phyloP scores from a whole-genome alignment of 2,797 vertebrate species.

The Anniella stebbinsi region DNA sequence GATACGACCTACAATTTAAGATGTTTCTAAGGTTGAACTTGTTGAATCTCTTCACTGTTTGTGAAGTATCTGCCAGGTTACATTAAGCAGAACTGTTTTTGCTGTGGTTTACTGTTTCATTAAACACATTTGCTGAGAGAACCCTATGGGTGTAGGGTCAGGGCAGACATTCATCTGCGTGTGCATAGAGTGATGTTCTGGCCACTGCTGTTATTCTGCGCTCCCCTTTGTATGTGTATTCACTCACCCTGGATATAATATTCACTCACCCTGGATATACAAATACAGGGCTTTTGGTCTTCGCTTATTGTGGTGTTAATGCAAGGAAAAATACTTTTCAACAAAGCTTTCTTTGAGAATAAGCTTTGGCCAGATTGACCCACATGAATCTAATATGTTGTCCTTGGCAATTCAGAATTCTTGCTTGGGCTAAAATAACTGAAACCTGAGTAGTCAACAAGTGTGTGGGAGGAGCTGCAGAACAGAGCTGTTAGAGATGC shows the following conservation, averaged over 20 bases:
- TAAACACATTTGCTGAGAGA: background rate
- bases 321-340: background rate
- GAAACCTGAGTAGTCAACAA: conserved; percentile 63
- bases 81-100: background rate
- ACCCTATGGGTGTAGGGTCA: background rate
- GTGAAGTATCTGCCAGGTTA: background rate
- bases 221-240: background rate
- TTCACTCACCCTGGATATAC: background rate
- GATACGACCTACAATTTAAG: background rate
- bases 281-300: background rate
- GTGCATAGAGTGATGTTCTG: background rate
- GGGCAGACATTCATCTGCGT: background rate
- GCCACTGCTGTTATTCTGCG: background rate
- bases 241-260: background rate
- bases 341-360: conserved; percentile 10
- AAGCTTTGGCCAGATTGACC: conserved; percentile 12
- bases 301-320: background rate
- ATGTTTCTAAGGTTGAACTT: background rate
- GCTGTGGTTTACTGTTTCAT: background rate
- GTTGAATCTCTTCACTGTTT: background rate
- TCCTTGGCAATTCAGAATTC: conserved; percentile 37
- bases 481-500: background rate
- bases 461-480: conserved; percentile 57
- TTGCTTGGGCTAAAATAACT: conserved; percentile 45
- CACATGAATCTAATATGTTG: conserved; percentile 46